These are phyloP conservation scores for Heliconius erato DNA, from an alignment of 2,888 invertebrate genomes.

Conservation along the genomic window DNA sequence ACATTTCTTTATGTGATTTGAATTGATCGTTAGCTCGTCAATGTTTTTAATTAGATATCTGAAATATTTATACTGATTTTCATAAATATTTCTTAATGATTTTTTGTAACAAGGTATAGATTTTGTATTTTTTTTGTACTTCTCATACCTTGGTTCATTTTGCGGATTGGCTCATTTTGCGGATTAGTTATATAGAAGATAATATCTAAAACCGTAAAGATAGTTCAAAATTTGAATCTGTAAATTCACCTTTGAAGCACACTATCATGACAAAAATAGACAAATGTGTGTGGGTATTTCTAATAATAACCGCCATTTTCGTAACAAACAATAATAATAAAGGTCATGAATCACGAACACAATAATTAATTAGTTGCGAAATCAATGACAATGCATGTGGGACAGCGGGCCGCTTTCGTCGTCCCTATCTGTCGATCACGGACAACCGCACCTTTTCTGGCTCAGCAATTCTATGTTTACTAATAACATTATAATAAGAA, in stretches of 20 bases:
- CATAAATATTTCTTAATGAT: too few relatives aligned
- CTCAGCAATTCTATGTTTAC: conserved; percentile 38
- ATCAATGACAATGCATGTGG: conserved; percentile 62
- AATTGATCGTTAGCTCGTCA: not conserved
- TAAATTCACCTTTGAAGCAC: not conserved
- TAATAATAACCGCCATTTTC: not conserved
- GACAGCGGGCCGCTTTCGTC: conserved; percentile 61
- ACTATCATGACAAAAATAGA: too few relatives aligned
- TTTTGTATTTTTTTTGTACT: not conserved
- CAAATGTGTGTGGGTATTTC: not conserved
- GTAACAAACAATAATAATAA: not conserved
- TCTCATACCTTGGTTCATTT: too few relatives aligned
- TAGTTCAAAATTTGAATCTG: not conserved
- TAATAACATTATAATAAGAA: conserved; percentile 29
- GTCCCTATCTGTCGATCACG: conserved; percentile 57
- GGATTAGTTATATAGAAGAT: too few relatives aligned
- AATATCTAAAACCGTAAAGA: not conserved
- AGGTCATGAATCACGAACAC: conserved; percentile 40
- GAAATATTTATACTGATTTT: too few relatives aligned
- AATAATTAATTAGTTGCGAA: conserved; percentile 55
- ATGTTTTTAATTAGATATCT: not conserved
- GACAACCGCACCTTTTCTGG: conserved; percentile 55
- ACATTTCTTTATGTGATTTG: not conserved
- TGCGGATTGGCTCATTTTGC: too few relatives aligned
- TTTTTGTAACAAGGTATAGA: not conserved